Base-by-base conservation (phyloP, 2,888 invertebrate genomes). In the Hypena proboscidalis region DNA sequence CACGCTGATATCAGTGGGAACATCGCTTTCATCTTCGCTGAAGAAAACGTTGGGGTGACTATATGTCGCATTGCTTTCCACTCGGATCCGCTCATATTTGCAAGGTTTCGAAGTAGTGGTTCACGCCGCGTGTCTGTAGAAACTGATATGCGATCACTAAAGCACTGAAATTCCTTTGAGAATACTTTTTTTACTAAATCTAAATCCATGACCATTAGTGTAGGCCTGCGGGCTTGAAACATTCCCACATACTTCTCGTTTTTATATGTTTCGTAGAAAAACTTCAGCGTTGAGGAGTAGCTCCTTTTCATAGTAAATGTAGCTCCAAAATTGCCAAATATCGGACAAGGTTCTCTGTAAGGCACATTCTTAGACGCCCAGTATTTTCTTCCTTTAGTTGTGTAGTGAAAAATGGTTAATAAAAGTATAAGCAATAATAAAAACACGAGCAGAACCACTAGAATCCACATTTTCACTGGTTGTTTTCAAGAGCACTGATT, bases 21-120 rank as follows among this genome's bases (percentile, higher is more conserved):
- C 91, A 91, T 91, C 2, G 83, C 90, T 55, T 89, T 91, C 87
- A 90, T 90, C 61, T 91, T 91, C 14, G 85, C 90, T 6, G 90
- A 84, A 2, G 91, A 89, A 57, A 91, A 91, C n/a, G 88, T 83
- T 6, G 90, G 90, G 3, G 87, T 83, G 7, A 91, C 82, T 40
- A 89, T 86, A 17, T 86, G 84, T 34, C 90, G 70, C 87, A 91
- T 89, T 14, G 81, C 76, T 58, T 80, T 88, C 91, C 91, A 91
- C 52, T 90, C 90, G 2, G 77, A 50, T n/a, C 90, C 90, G 23
- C 86, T 83, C 88, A 90, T 88, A 46, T 90, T 89, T 1, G 86
- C 83, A 55, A 91, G 66, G 58, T 91, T 91, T 4, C 89, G 78
- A 8, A 90, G 76, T 32, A 90, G 63, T 1, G 90, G 90, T 43